Evolutionary conservation across 2,888 invertebrate genomes (phyloP).

Genomic region (Glaucopsyche alexis): DNA sequence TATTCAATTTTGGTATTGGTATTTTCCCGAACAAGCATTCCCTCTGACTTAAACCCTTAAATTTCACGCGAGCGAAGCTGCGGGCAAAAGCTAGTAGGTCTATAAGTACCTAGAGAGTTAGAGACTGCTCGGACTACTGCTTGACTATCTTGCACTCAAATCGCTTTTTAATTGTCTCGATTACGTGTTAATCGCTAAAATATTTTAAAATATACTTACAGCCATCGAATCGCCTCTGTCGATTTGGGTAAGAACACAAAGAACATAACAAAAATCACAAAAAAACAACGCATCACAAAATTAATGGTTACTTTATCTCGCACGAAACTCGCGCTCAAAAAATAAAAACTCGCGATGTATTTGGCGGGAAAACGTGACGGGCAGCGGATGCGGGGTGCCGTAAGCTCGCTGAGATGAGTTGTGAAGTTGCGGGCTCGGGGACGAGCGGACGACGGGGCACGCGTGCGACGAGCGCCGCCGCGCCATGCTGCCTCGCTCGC

Average conservation of each 20-base stretch:
- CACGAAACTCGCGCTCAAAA: conserved; percentile 34
- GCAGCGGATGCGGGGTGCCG: conserved; percentile 49
- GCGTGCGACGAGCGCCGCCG: conserved; percentile 42
- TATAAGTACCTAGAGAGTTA: too few species aligned
- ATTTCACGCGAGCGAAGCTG: too few species aligned
- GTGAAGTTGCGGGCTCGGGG: conserved; percentile 36
- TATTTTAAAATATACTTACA: conserved; percentile 59
- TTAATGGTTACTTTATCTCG: conserved; percentile 30
- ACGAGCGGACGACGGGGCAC: conserved; percentile 39
- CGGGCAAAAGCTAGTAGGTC: too few species aligned
- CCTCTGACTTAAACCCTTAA: too few species aligned
- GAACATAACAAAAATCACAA: conserved; percentile 69
- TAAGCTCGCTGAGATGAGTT: conserved; percentile 39
- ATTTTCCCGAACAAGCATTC: too few species aligned
- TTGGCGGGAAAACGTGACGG: conserved; percentile 64
- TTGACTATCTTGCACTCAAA: not conserved
- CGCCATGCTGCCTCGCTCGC: conserved; percentile 43
- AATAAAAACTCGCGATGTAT: conserved; percentile 48
- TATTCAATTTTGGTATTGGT: too few species aligned
- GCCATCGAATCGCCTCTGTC: conserved; percentile 72
- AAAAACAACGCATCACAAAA: conserved; percentile 69
- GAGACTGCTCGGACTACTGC: not conserved
- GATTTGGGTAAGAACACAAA: conserved; percentile 73
- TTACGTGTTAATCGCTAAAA: conserved; percentile 15
- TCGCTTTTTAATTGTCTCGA: not conserved